Percentiles rank a stretch among this genome's conserved stretches.
These are phyloP conservation scores for Neopelma chrysocephalum DNA, from an alignment of 2,797 vertebrate genomes.

Conservation along the genomic window DNA sequence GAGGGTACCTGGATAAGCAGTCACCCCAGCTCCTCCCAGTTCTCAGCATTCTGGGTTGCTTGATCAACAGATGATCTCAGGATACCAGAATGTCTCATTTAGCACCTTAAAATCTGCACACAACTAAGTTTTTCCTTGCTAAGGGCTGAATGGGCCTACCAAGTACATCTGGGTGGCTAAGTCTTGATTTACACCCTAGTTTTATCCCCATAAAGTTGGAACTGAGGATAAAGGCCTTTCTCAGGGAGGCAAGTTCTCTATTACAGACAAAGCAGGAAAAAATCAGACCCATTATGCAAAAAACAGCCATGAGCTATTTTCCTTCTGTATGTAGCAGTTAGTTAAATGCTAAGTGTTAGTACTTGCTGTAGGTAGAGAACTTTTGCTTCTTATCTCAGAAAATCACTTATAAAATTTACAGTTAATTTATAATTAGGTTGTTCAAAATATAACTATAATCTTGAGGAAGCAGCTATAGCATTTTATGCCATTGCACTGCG, in stretches of 20 bases:
- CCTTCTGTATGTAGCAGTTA: not conserved
- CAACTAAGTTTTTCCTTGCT: not conserved
- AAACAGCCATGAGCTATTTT: not conserved
- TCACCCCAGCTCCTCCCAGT: not conserved
- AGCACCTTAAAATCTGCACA: not conserved
- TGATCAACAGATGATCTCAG: not conserved
- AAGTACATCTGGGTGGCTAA: not conserved
- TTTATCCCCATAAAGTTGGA: not conserved
- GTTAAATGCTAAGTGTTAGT: not conserved
- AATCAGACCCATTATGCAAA: not conserved
- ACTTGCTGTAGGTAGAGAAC: not conserved
- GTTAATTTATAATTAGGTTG: conserved; percentile 10
- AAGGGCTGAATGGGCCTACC: not conserved
- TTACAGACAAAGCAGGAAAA: not conserved
- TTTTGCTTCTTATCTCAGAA: not conserved
- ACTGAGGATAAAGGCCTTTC: not conserved
- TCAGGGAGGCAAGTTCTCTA: not conserved
- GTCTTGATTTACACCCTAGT: not conserved
- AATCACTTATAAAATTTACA: not conserved
- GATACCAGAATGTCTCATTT: not conserved
- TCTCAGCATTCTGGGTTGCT: not conserved
- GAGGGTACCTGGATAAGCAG: not conserved
- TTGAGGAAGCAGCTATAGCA: not conserved
- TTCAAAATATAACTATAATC: not conserved
- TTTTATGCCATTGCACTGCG: not conserved